Evolutionary conservation across 1,140 invertebrate genomes (phyloP).

Genomic region (Zaprionus vittiger): DNA sequence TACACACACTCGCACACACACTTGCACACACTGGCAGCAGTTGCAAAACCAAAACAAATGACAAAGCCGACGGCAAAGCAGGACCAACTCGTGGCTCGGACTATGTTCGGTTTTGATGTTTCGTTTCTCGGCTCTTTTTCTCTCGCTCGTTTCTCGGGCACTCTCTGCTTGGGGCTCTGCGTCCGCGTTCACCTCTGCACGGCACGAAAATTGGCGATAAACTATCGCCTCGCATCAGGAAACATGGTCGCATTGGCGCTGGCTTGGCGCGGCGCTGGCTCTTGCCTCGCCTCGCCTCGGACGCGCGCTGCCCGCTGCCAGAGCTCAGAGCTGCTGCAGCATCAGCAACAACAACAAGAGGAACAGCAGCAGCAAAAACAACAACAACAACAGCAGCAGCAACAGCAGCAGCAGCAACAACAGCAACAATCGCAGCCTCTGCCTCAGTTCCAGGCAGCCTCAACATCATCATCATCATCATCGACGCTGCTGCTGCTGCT

Average conservation of each 20-base stretch:
- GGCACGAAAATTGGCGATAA: slow-evolving; percentile 84
- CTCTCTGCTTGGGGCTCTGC: slow-evolving; percentile 49
- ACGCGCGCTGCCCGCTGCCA: slow-evolving; percentile 49
- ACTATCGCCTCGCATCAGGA: slow-evolving; percentile 84
- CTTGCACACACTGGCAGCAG: not conserved
- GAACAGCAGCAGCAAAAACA: not conserved
- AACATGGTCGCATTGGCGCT: slow-evolving; percentile 78
- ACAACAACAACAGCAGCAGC: slow-evolving; percentile 10
- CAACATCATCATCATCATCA: slow-evolving; percentile 26
- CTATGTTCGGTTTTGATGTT: not conserved
- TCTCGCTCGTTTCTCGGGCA: slow-evolving; percentile 22
- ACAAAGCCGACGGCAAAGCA: slow-evolving; percentile 24
- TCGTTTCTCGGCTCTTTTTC: slow-evolving; percentile 5
- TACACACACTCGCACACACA: slow-evolving; percentile 9
- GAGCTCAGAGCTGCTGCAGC: slow-evolving; percentile 28
- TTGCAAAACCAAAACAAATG: slow-evolving; percentile 28
- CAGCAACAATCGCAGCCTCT: slow-evolving; percentile 4
- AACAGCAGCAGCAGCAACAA: not conserved
- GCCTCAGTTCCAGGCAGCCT: slow-evolving; percentile 36
- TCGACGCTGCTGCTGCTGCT: slow-evolving; percentile 27
- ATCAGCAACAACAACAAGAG: not conserved
- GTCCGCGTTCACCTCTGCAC: slow-evolving; percentile 84
- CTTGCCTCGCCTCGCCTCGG: slow-evolving; percentile 46
- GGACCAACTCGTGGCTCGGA: slow-evolving; percentile 16
- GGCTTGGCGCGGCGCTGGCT: slow-evolving; percentile 15